Evolutionary conservation across 2,113 vertebrate genomes (phyloP).

Genomic region (Actinemys pallida): DNA sequence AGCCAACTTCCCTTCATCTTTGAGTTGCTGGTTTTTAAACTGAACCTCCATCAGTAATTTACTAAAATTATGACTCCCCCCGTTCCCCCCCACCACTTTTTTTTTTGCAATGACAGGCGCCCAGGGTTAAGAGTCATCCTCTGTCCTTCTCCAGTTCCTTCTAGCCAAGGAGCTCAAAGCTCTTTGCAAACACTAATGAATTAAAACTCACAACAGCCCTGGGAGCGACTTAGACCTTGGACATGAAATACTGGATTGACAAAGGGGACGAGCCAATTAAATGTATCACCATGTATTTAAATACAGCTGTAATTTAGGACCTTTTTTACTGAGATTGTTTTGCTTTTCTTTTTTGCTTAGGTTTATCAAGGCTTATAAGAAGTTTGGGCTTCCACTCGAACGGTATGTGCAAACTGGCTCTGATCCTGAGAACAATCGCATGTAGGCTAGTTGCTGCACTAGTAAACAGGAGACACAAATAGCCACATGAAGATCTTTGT

Average conservation of each 20-base stretch:
- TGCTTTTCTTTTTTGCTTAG: conserved; percentile 73
- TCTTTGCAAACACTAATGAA: conserved; percentile 6
- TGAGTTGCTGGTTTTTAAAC: neutral
- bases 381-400: conserved; percentile 97
- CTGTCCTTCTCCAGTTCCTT: conserved; percentile 19
- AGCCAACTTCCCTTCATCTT: neutral
- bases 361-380: conserved; percentile 99
- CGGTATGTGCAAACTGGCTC: conserved; percentile 78
- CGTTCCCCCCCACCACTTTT: neutral
- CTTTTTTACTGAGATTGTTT: neutral
- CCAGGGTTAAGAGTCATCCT: neutral
- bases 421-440: neutral
- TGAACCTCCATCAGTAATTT: neutral
- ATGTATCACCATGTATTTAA: neutral
- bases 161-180: conserved; percentile 19
- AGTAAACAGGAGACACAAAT: neutral
- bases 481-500: neutral
- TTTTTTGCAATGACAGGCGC: neutral
- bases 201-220: neutral
- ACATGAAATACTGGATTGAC: conserved; percentile 12
- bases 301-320: neutral
- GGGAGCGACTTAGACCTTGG: conserved; percentile 40
- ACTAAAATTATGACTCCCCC: neutral
- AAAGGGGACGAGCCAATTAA: conserved; percentile 8
- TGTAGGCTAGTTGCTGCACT: neutral